Conservation (phyloP, 1,140 invertebrate genomes). For the Tetranychus urticae region DNA sequence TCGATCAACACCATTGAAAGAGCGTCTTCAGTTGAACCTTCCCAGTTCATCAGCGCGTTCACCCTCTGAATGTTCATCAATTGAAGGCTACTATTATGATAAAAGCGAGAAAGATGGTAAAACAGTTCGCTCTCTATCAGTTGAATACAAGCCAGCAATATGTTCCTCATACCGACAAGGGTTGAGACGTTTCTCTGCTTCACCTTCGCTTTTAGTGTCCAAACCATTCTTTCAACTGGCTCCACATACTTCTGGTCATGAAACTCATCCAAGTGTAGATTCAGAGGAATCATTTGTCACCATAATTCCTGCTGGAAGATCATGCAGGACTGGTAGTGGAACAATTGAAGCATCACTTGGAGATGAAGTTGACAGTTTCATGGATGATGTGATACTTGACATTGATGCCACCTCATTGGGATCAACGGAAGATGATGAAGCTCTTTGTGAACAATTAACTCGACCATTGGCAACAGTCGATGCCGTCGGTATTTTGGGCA, state of each 20-base stretch:
- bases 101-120: not conserved
- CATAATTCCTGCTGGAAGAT: slow-evolving; percentile 46
- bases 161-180: slow-evolving; percentile 1
- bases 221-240: not conserved
- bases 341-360: slow-evolving; percentile 54
- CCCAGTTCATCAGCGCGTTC: no score
- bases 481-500: no score
- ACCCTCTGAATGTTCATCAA: no score
- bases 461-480: not conserved
- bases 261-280: slow-evolving; percentile 13
- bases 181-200: slow-evolving; percentile 3
- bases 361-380: not conserved
- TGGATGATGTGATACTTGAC: not conserved
- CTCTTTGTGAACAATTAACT: not conserved
- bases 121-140: slow-evolving; percentile 6
- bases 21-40: not conserved
- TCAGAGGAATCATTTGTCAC: slow-evolving; percentile 16
- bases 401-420: not conserved
- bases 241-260: not conserved
- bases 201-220: not conserved
- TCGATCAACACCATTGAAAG: not conserved
- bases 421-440: not conserved
- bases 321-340: slow-evolving; percentile 38
- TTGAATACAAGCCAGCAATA: slow-evolving; percentile 5
- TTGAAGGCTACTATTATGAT: no score